phyloP scores from a whole-genome alignment of 2,797 vertebrate genomes.

The Gorsachius magnificus region DNA sequence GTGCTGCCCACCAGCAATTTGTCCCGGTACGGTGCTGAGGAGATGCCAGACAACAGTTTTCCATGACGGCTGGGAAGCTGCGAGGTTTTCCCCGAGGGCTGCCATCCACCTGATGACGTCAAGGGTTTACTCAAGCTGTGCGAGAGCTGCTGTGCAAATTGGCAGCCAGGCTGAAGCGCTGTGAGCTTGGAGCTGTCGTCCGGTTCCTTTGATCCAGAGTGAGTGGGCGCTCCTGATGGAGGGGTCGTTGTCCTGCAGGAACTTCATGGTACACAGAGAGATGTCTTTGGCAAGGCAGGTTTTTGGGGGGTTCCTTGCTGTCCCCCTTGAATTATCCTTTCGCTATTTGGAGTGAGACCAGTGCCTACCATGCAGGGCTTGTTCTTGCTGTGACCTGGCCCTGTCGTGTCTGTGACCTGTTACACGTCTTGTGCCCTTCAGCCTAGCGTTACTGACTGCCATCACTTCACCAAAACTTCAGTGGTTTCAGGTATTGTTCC shows the following conservation, averaged over 20 bases:
- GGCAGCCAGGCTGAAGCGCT: not conserved
- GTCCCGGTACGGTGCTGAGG: not conserved
- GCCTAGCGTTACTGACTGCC: rapidly evolving
- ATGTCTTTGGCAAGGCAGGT: not conserved
- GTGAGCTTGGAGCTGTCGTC: not conserved
- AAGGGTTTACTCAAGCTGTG: not conserved
- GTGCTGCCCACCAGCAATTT: not conserved
- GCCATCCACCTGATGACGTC: not conserved
- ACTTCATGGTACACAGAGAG: not conserved
- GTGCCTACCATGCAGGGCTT: not conserved
- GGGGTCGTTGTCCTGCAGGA: not conserved
- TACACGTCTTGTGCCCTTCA: not conserved
- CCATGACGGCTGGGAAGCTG: not conserved
- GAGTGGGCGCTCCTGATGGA: not conserved
- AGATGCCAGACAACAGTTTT: not conserved
- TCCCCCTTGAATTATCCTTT: not conserved
- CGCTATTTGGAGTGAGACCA: not conserved
- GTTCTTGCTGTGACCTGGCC: not conserved
- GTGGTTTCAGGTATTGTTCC: not conserved
- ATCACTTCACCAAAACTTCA: not conserved
- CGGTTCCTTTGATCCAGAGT: rapidly evolving
- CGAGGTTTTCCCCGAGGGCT: not conserved
- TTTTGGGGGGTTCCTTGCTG: not conserved
- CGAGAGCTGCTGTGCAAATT: not conserved
- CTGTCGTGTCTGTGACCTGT: not conserved